Base-by-base conservation (phyloP, 35 echinoderm and acorn worm genomes). In the Holothuria glaberrima region DNA sequence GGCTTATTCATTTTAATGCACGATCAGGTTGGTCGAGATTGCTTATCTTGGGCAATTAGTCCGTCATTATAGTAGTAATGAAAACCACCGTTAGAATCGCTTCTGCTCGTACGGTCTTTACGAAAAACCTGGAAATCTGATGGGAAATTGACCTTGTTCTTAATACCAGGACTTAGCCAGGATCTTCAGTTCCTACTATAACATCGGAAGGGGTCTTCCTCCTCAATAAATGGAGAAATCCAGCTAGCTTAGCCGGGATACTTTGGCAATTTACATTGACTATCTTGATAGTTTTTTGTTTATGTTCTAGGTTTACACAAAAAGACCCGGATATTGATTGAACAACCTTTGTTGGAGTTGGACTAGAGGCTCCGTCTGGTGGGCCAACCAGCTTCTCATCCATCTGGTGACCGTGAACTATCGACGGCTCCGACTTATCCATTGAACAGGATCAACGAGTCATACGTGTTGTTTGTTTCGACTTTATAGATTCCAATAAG, bases 211-310 rank as follows among this genome's bases (percentile, higher is more conserved):
- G 81, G 92, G 29, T 52, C 17, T 87, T 90, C 88, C 0, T 27
- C 58, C 10, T 86, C 88, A 33, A 86, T 9, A 86, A 76, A 2
- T 26, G 46, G 21, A 69, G 64, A 56, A 85, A 94, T 48, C 30
- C 50, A 3, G 71, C 27, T 38, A 76, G 58, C 54, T 93, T 93
- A 30, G 85, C 32, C 30, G 41, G 63, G 12, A 90, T 68, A 75
- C 92, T 90, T 79, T 94, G 88, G 54, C 92, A 94, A 36, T 93
- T 93, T 13, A 88, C 25, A 30, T 93, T 93, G 20, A 89, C 4
- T 52, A 93, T 17, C 30, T 82, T 88, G 4, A 93, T 33, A 6
- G 58, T 57, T 52, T 90, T 90, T 9, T 20, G 10, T 74, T 92
- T 46, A 10, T n/a, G 44, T 46, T 46, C 44, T 46, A 10, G 44